Percentiles rank a stretch among this genome's conserved stretches.
These are phyloP conservation scores for Brachypalpus laphriformis DNA, from an alignment of 2,888 invertebrate genomes.

Conservation along the genomic window DNA sequence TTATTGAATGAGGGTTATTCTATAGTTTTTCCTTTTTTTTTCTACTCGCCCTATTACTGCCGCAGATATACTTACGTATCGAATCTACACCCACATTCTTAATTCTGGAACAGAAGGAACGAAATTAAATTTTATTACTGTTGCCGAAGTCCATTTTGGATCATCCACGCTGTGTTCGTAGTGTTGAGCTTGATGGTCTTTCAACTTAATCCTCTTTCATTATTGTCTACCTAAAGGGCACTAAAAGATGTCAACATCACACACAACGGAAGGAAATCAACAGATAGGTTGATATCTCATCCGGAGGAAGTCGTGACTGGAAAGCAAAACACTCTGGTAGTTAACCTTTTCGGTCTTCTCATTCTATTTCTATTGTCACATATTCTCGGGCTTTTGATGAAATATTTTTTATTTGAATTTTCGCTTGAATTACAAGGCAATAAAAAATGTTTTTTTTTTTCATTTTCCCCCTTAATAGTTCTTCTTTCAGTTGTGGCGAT, in stretches of 20 bases:
- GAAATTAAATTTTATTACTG: conserved; percentile 65
- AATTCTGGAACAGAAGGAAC: conserved; percentile 8
- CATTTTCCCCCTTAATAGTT: neutral
- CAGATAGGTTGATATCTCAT: conserved; percentile 65
- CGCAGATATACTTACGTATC: conserved; percentile 34
- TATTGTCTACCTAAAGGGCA: conserved; percentile 61
- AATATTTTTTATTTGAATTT: conserved; percentile 16
- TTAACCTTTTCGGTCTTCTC: conserved; percentile 35
- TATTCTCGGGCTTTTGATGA: conserved; percentile 14
- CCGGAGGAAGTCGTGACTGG: conserved; percentile 64
- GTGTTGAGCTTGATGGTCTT: conserved; percentile 58
- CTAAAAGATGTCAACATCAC: conserved; percentile 58
- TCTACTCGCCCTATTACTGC: neutral
- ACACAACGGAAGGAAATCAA: conserved; percentile 58
- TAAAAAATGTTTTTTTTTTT: neutral
- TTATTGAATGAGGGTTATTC: neutral
- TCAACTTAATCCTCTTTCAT: conserved; percentile 63
- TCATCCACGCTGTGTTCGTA: conserved; percentile 25
- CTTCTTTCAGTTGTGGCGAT: neutral
- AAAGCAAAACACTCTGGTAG: conserved; percentile 42
- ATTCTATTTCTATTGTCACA: conserved; percentile 11
- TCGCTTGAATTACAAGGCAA: conserved; percentile 8
- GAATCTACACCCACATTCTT: conserved; percentile 18
- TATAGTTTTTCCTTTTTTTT: neutral
- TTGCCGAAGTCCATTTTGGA: conserved; percentile 52